Evolutionary conservation across 2,797 vertebrate species (phyloP), one percentile per base, ranked within the genome.

Genomic region (Aplochiton taeniatus): DNA sequence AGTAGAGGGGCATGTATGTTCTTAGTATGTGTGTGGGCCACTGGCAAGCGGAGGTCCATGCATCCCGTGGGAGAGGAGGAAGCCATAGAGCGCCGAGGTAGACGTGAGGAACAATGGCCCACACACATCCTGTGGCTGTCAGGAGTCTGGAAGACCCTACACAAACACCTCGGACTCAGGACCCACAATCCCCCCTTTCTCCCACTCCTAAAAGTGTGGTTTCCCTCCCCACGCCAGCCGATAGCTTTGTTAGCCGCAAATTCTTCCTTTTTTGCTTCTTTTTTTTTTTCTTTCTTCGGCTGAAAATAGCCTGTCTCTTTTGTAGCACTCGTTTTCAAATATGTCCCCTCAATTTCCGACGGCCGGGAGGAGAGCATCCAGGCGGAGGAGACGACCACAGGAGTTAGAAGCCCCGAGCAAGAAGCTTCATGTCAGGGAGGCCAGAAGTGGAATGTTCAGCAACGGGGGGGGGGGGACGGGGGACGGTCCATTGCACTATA

Each of bases 121-220:
- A 84, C 87, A 87, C 82, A 81, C 85, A 90, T 91, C 88, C 90
- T 90, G 88, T 81, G 66, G 80, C 83, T 88, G 87, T 87, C 86
- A 83, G 70, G 14, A 66, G 48, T 63, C 50, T 78, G 61, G 80
- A 90, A 78, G 82, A 84, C 83, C 78, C 62, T 53, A 78, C 64
- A 83, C 79, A 89, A 90, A 89, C 87, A 88, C 73, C 61, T 70
- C 55, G 47, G 63, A 78, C 59, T 73, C 72, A 44, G 68, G 59
- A 19, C 68, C 65, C 64, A 54, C 58, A 67, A 56, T 65, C 11
- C 64, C 56, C 60, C 46, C 47, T 58, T 69, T 73, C 57, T 63
- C 48, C 68, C 69, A 54, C 55, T n/a, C 49, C 85, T 87, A 79
- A 80, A 83, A 73, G 60, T 84, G 89, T 88, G 89, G 87, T 88